Evolutionary conservation across 2,797 vertebrate species (phyloP).

Genomic region (Aphelocoma californica): DNA sequence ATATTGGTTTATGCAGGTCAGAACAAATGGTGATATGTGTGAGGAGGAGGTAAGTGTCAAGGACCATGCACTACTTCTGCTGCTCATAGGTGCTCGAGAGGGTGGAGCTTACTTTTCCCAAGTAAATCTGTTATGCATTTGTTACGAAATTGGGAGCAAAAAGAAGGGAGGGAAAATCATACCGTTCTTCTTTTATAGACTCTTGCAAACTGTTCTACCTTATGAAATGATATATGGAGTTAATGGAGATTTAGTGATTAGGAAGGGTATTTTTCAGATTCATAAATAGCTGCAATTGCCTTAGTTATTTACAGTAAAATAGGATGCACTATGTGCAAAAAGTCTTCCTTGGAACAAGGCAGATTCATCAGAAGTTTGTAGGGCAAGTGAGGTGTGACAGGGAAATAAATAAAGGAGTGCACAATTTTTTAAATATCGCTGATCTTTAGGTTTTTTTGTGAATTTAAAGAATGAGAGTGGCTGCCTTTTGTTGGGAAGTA

Average conservation of each 20-base stretch:
- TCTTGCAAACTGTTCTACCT: neutral
- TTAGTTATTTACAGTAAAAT: neutral
- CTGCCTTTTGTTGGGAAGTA: neutral
- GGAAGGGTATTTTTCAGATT: neutral
- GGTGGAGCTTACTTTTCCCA: neutral
- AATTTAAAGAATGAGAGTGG: neutral
- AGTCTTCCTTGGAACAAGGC: neutral
- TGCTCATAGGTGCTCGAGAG: fast-evolving
- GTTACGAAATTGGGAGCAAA: neutral
- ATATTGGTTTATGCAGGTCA: neutral
- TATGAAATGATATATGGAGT: neutral
- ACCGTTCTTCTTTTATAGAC: neutral
- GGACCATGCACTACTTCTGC: neutral
- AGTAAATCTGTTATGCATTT: neutral
- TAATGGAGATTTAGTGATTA: neutral
- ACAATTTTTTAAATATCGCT: neutral
- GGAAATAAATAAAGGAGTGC: neutral
- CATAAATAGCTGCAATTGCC: neutral
- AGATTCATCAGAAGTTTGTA: neutral
- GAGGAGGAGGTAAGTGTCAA: neutral
- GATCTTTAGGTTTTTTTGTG: neutral
- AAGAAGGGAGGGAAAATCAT: neutral
- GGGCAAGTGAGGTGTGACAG: neutral
- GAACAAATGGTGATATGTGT: neutral
- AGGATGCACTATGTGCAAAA: neutral